These are phyloP conservation scores for Drosophila neocordata DNA, from an alignment of 1,140 invertebrate species.

Conservation along the genomic window DNA sequence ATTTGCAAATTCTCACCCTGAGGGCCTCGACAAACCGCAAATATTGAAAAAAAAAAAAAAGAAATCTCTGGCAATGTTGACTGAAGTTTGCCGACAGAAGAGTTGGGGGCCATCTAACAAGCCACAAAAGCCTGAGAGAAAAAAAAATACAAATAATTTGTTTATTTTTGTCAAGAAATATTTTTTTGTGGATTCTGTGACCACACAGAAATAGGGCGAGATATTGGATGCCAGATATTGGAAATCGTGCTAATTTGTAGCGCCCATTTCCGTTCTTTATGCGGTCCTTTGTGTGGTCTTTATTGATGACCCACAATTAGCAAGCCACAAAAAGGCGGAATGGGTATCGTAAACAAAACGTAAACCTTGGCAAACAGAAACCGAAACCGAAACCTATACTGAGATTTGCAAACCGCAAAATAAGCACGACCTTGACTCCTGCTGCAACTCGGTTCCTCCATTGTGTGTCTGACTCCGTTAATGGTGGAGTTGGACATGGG, in stretches of 20 bases:
- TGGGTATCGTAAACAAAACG: conserved; percentile 61
- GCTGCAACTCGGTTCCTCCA: background rate
- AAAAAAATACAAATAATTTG: conserved; percentile 69
- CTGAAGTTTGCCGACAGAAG: conserved; percentile 60
- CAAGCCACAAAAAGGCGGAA: conserved; percentile 44
- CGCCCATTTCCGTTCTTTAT: conserved; percentile 73
- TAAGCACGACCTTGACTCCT: conserved; percentile 66
- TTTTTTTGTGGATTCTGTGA: conserved; percentile 15
- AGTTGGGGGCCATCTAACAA: conserved; percentile 48
- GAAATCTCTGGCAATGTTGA: conserved; percentile 34
- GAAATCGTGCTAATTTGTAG: conserved; percentile 67
- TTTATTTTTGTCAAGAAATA: conserved; percentile 71
- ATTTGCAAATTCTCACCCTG: conserved; percentile 40
- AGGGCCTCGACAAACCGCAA: conserved; percentile 19
- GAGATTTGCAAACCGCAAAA: conserved; percentile 56
- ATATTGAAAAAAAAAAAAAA: conserved; percentile 21
- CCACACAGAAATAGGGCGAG: conserved; percentile 38
- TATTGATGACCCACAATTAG: conserved; percentile 72
- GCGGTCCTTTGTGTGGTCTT: conserved; percentile 62
- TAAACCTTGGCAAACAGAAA: conserved; percentile 56
- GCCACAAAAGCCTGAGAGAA: conserved; percentile 22
- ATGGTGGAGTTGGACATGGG: conserved; percentile 4
- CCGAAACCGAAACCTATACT: background rate
- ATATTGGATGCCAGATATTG: conserved; percentile 24
- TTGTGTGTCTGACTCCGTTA: background rate